Percentiles rank a stretch among this genome's conserved stretches.
phyloP scores from a whole-genome alignment of 2,888 invertebrate species.

The Acleris emargana region DNA sequence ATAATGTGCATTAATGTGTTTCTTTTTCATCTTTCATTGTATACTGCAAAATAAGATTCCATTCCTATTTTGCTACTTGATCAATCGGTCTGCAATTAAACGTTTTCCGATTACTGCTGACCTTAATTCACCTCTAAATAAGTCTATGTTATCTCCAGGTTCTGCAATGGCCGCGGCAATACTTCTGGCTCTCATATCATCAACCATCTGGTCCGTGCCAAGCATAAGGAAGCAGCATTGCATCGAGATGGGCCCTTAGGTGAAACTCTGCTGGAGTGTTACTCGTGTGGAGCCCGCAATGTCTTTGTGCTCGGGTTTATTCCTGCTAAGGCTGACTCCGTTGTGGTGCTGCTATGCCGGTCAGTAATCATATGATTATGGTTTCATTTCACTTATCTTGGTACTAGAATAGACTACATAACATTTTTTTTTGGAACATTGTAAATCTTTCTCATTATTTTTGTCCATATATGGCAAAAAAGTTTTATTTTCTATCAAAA shows the following conservation, averaged over 20 bases:
- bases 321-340: constrained; percentile 99
- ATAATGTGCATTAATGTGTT: too few species aligned
- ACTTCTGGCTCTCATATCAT: constrained; percentile 99
- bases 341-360: constrained; percentile 97
- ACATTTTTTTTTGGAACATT: too few species aligned
- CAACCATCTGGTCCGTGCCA: constrained; percentile 99
- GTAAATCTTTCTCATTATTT: too few species aligned
- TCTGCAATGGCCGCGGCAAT: constrained; percentile 99
- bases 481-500: too few species aligned
- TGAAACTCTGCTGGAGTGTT: constrained; percentile 98
- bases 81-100: too few species aligned
- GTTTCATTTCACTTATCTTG: neutral
- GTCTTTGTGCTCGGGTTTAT: constrained; percentile 99
- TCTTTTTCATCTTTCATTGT: too few species aligned
- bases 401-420: neutral
- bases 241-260: constrained; percentile 99
- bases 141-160: constrained; percentile 68
- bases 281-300: constrained; percentile 98
- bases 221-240: constrained; percentile 99
- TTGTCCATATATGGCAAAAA: too few species aligned
- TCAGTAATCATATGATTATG: constrained; percentile 48
- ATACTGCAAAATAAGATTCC: too few species aligned
- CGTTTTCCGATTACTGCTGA: too few species aligned
- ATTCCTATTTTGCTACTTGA: too few species aligned
- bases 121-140: neutral